Conservation (phyloP, 2,113 vertebrate species). For the Fulica atra region DNA sequence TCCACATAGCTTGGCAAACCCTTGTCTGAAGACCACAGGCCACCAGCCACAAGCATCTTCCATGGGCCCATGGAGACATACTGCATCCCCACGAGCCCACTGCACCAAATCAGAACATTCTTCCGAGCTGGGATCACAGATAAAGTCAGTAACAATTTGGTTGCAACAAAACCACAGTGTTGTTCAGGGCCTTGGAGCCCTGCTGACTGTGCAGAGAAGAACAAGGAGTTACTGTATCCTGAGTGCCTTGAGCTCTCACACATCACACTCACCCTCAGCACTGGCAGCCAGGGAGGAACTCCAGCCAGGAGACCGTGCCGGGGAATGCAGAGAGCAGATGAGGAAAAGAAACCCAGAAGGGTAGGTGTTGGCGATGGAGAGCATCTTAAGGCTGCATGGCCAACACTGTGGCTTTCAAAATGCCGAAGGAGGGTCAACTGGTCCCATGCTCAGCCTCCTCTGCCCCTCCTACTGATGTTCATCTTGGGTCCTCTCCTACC, state of each 20-base stretch:
- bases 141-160: neutral
- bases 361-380: neutral
- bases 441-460: neutral
- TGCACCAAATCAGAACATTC: conserved; percentile 7
- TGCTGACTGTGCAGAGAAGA: conserved; percentile 29
- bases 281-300: neutral
- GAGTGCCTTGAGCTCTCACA: neutral
- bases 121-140: conserved; percentile 22
- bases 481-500: neutral
- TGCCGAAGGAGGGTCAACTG: neutral
- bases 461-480: neutral
- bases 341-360: neutral
- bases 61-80: neutral
- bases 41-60: conserved; percentile 32
- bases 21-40: neutral
- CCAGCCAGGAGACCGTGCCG: neutral
- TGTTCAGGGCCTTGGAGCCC: neutral
- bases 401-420: neutral
- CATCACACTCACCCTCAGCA: neutral
- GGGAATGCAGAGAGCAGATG: neutral
- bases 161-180: neutral
- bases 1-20: neutral
- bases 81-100: neutral
- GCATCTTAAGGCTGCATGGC: neutral
- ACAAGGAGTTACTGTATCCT: conserved; percentile 11